These are phyloP conservation scores for Phenganax marumi DNA, from an alignment of 92 coral and sea anemone species.

Conservation along the genomic window DNA sequence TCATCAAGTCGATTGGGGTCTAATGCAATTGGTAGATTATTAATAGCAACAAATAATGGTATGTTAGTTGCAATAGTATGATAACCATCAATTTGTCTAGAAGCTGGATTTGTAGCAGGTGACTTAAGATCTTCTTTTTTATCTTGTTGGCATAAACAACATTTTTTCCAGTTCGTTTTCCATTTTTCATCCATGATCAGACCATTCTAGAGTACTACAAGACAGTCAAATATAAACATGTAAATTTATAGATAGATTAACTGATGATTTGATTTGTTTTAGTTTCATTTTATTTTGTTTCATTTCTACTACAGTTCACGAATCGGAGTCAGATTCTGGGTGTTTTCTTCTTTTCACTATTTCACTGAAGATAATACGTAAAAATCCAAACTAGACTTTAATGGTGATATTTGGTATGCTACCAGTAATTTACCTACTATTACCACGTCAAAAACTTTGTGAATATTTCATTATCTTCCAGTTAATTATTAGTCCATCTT, in stretches of 20 bases:
- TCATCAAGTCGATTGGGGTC: constrained; percentile 54
- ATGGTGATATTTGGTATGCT: too few relatives aligned
- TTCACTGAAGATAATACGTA: background rate
- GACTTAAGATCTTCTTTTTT: constrained; percentile 52
- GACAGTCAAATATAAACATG: too few relatives aligned
- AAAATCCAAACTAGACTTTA: too few relatives aligned
- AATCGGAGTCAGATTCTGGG: too few relatives aligned
- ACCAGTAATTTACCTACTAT: background rate
- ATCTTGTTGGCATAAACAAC: constrained; percentile 49
- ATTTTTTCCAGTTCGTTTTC: constrained; percentile 46
- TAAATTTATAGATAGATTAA: too few relatives aligned
- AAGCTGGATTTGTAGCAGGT: constrained; percentile 40
- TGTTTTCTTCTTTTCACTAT: too few relatives aligned
- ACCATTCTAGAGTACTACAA: too few relatives aligned
- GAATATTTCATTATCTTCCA: background rate
- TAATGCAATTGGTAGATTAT: constrained; percentile 43
- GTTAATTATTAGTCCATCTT: background rate
- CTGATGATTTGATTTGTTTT: too few relatives aligned
- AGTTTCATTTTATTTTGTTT: too few relatives aligned
- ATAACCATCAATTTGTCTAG: constrained; percentile 30
- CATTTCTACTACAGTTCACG: too few relatives aligned
- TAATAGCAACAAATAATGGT: constrained; percentile 47
- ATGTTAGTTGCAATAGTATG: constrained; percentile 41
- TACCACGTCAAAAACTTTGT: background rate
- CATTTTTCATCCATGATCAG: background rate